Conservation (phyloP, 2,113 vertebrate genomes). For the Andinoacara biseriatus region DNA sequence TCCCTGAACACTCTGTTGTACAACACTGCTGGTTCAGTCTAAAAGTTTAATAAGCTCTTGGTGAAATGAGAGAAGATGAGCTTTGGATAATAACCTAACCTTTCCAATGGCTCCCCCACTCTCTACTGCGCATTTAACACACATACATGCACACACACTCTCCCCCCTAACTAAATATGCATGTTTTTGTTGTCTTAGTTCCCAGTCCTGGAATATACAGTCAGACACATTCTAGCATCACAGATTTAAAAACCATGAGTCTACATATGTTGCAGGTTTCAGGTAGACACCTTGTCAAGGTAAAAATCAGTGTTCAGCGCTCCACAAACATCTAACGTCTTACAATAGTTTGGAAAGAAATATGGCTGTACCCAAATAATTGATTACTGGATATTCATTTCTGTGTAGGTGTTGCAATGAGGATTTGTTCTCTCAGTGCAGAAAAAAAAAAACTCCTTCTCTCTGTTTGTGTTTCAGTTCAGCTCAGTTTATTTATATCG, state of each 20-base stretch:
- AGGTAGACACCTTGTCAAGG: conserved; percentile 3
- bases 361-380: background rate
- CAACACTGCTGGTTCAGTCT: conserved; percentile 58
- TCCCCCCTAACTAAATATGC: conserved; percentile 57
- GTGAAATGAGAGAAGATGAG: conserved; percentile 63
- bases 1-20: conserved; percentile 42
- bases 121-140: conserved; percentile 52
- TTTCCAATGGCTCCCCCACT: conserved; percentile 18
- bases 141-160: conserved; percentile 34
- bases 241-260: background rate
- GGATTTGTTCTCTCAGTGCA: background rate
- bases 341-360: conserved; percentile 7
- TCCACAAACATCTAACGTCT: conserved; percentile 37
- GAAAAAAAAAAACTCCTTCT: background rate
- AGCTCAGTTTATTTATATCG: background rate
- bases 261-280: conserved; percentile 1
- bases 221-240: conserved; percentile 16
- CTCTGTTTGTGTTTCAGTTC: background rate
- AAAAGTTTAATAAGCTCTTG: conserved; percentile 72
- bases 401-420: background rate
- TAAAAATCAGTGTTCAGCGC: conserved; percentile 39
- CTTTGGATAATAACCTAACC: conserved; percentile 60
- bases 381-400: background rate
- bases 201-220: conserved; percentile 22
- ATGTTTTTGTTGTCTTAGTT: conserved; percentile 38